These are phyloP conservation scores for Chamaedrilus cognettii DNA, from an alignment of 2,888 invertebrate genomes.

Conservation along the genomic window DNA sequence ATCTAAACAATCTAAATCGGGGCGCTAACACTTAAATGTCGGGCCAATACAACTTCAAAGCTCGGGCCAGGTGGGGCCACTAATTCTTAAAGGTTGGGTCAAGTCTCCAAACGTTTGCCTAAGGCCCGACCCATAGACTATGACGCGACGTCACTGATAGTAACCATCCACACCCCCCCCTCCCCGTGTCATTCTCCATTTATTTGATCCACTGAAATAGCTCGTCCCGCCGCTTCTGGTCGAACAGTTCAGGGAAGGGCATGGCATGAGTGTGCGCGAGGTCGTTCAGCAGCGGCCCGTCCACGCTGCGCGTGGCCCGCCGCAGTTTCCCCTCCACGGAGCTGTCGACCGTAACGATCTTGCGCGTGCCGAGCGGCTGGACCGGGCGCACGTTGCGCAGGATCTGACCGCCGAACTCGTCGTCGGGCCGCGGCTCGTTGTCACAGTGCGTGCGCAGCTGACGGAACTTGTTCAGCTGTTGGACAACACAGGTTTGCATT, in stretches of 20 bases:
- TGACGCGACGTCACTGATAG: too few relatives aligned
- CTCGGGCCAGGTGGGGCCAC: too few relatives aligned
- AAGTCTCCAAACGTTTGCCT: too few relatives aligned
- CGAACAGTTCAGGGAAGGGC: constrained; percentile 28
- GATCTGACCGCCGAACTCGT: constrained; percentile 24
- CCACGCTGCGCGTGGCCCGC: constrained; percentile 21
- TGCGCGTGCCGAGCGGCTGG: constrained; percentile 28
- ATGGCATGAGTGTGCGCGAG: constrained; percentile 17
- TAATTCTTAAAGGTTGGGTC: too few relatives aligned
- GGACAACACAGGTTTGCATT: background rate
- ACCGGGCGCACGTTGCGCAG: constrained; percentile 18
- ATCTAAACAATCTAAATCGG: too few relatives aligned
- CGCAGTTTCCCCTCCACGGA: constrained; percentile 1
- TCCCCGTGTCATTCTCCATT: too few relatives aligned
- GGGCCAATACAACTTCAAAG: too few relatives aligned
- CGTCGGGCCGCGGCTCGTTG: constrained; percentile 21
- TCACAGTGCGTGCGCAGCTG: constrained; percentile 23
- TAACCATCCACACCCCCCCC: too few relatives aligned
- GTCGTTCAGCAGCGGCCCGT: constrained; percentile 22
- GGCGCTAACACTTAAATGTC: too few relatives aligned
- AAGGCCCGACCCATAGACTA: too few relatives aligned
- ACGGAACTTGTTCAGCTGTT: constrained; percentile 21
- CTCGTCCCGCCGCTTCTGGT: constrained; percentile 24
- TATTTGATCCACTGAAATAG: constrained; percentile 28
- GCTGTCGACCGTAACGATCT: constrained; percentile 18